Evolutionary conservation across 2,113 vertebrate species (phyloP), one percentile per base, ranked within the genome.

Genomic region (Pterocles burchelli): DNA sequence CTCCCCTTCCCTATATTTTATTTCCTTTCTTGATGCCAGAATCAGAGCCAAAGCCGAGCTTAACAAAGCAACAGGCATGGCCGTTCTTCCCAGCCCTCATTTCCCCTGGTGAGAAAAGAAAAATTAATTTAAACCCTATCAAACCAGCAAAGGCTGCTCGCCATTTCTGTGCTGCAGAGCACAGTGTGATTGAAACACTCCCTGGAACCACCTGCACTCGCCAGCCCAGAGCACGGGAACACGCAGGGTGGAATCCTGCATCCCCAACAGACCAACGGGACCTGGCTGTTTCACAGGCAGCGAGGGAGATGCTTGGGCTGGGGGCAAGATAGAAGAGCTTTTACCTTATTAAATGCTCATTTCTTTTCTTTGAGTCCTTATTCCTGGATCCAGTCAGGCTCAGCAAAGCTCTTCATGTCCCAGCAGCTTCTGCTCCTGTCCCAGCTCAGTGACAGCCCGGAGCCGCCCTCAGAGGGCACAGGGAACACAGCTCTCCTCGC

Each of bases 11-110:
- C 96, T 92, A 52, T 77, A 94, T 96, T 96, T 94, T 96, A 85
- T 93, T 94, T 93, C 63, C 65, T 66, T 83, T 91, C 90, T 74
- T 16, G 61, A 36, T 93, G 68, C 88, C 79, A 94, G 72, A 92
- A 93, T 34, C 4, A 0, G 74, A 96, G 85, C 92, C 95, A 94
- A 93, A 94, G 92, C 65, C 0, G 0, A 84, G 90, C 68, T 90
- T 93, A 92, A 96, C 93, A 93, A 95, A 96, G 92, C 90, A 95
- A 90, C 90, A 87, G 83, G 90, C 95, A 95, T 10, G 68, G 68
- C 90, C 45, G 10, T 68, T 92, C 82, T 81, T 95, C 88, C 75
- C 67, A 86, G 88, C 88, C 73, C 76, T 96, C 65, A 72, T 93
- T 96, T 94, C 82, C 67, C 88, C 88, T 24, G 51, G 93, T 81